Base-by-base conservation (phyloP, 1,140 invertebrate species). In the Ostrea denselamellosa region DNA sequence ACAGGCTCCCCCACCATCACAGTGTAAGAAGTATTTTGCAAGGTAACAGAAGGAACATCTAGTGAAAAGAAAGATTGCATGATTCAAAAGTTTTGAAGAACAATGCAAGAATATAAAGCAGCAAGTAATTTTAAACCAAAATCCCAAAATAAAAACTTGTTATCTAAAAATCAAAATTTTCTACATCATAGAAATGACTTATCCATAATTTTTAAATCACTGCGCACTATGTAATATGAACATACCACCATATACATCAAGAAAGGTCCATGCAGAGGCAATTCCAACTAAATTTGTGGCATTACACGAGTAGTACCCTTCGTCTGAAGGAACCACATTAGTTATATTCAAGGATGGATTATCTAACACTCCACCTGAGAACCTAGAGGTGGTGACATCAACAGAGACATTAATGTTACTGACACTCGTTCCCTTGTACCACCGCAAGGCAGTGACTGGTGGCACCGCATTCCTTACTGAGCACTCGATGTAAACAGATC, bases 251-350 rank as follows among this genome's bases (percentile, higher is more conserved):
- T 44, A n/a, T 25, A 89, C 85, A 58, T 83, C 82, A n/a, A 86
- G 19, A 77, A 77, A 71, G 2, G 88, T 89, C 25, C 28, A 28
- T 0, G 58, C 54, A 83, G 81, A 84, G 17, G 86, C 84, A 17
- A 28, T 85, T 19, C 86, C 88, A n/a, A 89, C 86, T 51, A 44
- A n/a, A 83, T 89, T 89, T 14, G 68, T 87, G 25, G 88, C 88
- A 12, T 51, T 51, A 87, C 88, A 89, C 0, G 56, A 77, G 54
- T 89, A 89, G 9, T 22, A 62, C 22, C 71, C 88, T 71, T 87
- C 88, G 28, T 89, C 88, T n/a, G 44, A 56, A 10, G 83, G n/a
- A n/a, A 52, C 65, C 9, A 68, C 51, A 28, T 87, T 85, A 22
- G 34, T 81, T 10, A 89, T 87, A 14, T 86, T 89, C 25, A 89